Evolutionary conservation across 2,113 vertebrate species (phyloP), one percentile per base, ranked within the genome.

Genomic region (Oostethus manadensis): DNA sequence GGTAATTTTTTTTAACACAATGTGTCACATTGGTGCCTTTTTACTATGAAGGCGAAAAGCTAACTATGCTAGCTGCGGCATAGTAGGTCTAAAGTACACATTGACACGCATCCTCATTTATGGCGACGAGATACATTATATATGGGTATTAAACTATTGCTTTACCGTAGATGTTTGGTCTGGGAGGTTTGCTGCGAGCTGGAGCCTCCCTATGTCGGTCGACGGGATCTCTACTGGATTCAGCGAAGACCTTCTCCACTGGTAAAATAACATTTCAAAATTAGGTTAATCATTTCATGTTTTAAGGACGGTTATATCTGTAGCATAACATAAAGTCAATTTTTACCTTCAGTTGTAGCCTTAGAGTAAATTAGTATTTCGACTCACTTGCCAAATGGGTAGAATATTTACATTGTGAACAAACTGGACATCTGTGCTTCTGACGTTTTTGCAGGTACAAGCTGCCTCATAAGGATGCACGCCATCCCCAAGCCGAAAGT

Each of bases 401-500:
- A 54, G 21, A 42, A 14, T 3, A 42, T 13, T 42, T 42, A 3
- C 38, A 42, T 42, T 42, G 14, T 42, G 10, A 42, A 13, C 38
- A 3, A 42, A 42, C 11, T 42, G 35, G 10, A 38, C 35, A 38
- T 38, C 35, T 38, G 5, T 14, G 13, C 10, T 14, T 8, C 17
- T 45, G 18, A 15, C 35, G 3, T 63, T 10, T 63, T 10, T 73
- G 11, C 70, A 91, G 90, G 88, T 21, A 35, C 75, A 1, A 81
- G 83, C 60, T 70, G 69, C n/a, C 73, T 51, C 26, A 72, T 88
- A 21, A 77, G 81, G 51, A 90, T 90, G 87, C 82, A 88, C 18
- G 66, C 74, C 13, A 87, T 90, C 0, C 88, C 91, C 1, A 66
- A 85, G 16, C 89, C 66, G 2, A 93, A 89, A 81, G 72, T 62